phyloP scores from a whole-genome alignment of 2,888 invertebrate species.

The Hypomecis atomaria region DNA sequence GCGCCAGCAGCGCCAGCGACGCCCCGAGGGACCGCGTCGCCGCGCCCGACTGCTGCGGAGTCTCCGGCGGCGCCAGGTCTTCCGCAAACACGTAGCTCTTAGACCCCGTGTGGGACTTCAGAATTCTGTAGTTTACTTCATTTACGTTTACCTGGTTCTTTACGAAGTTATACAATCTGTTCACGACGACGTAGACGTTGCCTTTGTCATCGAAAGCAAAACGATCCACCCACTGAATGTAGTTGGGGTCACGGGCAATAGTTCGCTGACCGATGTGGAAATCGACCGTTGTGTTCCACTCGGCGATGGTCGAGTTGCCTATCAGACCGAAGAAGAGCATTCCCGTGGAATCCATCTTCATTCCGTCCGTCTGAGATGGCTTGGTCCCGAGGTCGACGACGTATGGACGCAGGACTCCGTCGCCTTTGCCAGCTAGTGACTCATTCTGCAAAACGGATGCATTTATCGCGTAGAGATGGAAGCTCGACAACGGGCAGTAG shows the following conservation, averaged over 20 bases:
- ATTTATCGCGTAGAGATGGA: conserved; percentile 87
- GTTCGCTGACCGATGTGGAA: conserved; percentile 86
- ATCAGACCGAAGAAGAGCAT: conserved; percentile 88
- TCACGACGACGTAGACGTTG: conserved; percentile 88
- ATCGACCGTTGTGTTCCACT: conserved; percentile 87
- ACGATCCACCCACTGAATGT: conserved; percentile 90
- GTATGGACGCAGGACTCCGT: conserved; percentile 69
- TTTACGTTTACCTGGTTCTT: conserved; percentile 84
- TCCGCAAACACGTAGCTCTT: conserved; percentile 87
- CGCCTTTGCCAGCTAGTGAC: conserved; percentile 63
- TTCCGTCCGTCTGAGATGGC: conserved; percentile 88
- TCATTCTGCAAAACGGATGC: conserved; percentile 86
- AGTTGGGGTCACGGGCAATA: conserved; percentile 87
- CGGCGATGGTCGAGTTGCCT: conserved; percentile 87
- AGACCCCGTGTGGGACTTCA: conserved; percentile 85
- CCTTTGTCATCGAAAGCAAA: conserved; percentile 88
- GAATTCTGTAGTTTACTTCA: conserved; percentile 88
- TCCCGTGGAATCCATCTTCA: conserved; percentile 90
- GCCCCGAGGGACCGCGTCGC: conserved; percentile 59
- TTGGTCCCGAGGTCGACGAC: conserved; percentile 86
- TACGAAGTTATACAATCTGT: conserved; percentile 87
- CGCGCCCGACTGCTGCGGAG: conserved; percentile 57
- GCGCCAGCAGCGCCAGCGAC: conserved; percentile 62
- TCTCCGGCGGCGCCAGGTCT: conserved; percentile 52
- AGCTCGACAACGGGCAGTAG: conserved; percentile 88